Evolutionary conservation across 2,888 invertebrate genomes (phyloP).

Genomic region (Pyrgus malvae): DNA sequence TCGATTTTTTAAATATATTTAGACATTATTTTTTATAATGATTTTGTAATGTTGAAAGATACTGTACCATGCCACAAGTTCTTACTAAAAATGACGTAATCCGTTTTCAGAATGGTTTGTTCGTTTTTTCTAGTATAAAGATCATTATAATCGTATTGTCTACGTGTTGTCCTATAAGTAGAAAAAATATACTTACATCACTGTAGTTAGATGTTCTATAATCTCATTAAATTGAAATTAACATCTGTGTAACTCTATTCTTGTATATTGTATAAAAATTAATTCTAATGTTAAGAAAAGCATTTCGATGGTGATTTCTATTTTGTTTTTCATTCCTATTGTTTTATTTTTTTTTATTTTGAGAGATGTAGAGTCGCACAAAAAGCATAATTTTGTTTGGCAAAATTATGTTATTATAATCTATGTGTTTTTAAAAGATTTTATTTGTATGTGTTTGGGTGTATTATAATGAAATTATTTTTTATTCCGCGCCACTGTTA

Average conservation of each 20-base stretch:
- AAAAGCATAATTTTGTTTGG: constrained; percentile 41
- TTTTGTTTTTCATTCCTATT: constrained; percentile 31
- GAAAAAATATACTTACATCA: constrained; percentile 12
- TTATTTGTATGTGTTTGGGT: constrained; percentile 42
- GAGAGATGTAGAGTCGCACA: constrained; percentile 58
- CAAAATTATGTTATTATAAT: constrained; percentile 37
- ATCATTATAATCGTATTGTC: constrained; percentile 12
- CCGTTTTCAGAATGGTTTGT: constrained; percentile 1
- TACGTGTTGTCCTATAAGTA: constrained; percentile 40
- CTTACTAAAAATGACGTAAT: constrained; percentile 9
- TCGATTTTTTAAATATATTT: background rate
- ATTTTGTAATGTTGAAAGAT: background rate
- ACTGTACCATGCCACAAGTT: constrained; percentile 20
- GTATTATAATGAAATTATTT: constrained; percentile 52
- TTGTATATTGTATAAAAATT: constrained; percentile 71
- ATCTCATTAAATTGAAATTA: constrained; percentile 57
- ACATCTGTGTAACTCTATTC: constrained; percentile 60
- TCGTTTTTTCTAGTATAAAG: background rate
- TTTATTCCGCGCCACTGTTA: constrained; percentile 51
- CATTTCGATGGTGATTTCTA: constrained; percentile 43
- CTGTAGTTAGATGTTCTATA: constrained; percentile 42
- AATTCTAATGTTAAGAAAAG: constrained; percentile 40
- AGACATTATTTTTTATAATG: background rate
- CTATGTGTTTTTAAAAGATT: constrained; percentile 45
- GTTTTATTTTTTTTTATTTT: constrained; percentile 27